Base-by-base conservation (phyloP, 2,888 invertebrate species). In the Mellilla xanthometata region DNA sequence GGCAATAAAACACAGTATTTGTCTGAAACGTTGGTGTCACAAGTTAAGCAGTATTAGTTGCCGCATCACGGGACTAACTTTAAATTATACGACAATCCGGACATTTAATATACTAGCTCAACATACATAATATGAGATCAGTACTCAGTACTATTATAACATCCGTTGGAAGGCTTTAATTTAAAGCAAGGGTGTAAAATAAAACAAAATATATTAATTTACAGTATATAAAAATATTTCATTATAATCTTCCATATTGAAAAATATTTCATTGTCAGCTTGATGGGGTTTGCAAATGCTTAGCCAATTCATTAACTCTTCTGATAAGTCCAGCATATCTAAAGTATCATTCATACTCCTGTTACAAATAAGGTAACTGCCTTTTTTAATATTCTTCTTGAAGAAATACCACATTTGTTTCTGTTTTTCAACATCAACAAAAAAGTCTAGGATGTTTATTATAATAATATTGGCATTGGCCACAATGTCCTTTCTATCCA, bases 371-470 rank as follows among this genome's bases (percentile, higher is more conserved):
- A 94, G 59, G 50, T 91, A 83, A 23, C 91, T 86, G 10, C 92
- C 92, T 56, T 88, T 90, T 60, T 85, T 91, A 0, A 92, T 69
- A 56, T 87, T 71, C 41, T 86, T 76, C 49, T 85, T 88, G 5
- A 94, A 80, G 64, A 92, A 93, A 48, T 78, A 70, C 94, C 94
- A 94, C 54, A 93, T 89, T 55, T 90, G 69, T 49, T 76, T 89
- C 65, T 94, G 94, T 42, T 91, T 87, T 22, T 91, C 87, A 40
- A 76, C 68, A 28, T 91, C 76, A 46, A 93, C 78, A 79, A 94
- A 94, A 68, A 94, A 94, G 62, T 94, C 93, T 65, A 94, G 91
- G 1, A 93, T 91, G 77, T 94, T 95, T 58, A 94, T 92, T 41
- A 94, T 76, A 13, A 94, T 75, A 38, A 94, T 80, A 72, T 94